Conservation (phyloP, 2,113 vertebrate genomes). For the Varanus komodoensis region DNA sequence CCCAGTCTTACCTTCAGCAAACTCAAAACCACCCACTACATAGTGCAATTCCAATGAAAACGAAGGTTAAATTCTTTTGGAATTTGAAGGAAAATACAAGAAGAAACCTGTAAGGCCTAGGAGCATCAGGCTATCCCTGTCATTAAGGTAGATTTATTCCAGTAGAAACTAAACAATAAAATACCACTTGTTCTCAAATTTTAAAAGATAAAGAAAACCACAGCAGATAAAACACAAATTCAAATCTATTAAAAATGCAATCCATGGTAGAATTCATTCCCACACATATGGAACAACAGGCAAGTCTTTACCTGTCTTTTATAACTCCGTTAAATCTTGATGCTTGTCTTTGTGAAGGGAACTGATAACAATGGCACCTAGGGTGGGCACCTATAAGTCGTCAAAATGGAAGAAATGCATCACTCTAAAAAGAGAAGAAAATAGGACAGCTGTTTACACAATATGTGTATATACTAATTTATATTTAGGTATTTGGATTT, state of each 20-base stretch:
- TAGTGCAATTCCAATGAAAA: constrained; percentile 4
- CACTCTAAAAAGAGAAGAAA: background rate
- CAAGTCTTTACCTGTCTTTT: background rate
- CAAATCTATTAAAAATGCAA: background rate
- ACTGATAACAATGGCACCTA: background rate
- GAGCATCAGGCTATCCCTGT: background rate
- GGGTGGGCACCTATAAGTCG: background rate
- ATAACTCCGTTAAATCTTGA: too few species aligned
- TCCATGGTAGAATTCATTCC: background rate
- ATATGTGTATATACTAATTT: too few species aligned
- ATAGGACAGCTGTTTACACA: too few species aligned
- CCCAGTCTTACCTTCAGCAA: background rate
- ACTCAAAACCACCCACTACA: background rate
- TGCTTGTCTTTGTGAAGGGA: background rate
- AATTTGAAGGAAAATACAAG: background rate
- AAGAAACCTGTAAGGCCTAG: constrained; percentile 10
- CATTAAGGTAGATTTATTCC: background rate
- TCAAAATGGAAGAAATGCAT: background rate
- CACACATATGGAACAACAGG: background rate
- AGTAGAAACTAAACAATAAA: background rate
- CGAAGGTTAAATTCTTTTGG: constrained; percentile 10
- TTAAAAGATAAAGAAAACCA: background rate
- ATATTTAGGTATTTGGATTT: too few species aligned
- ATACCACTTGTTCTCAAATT: background rate
- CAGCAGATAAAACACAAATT: background rate